Evolutionary conservation across 2,888 invertebrate species (phyloP).

Genomic region (Agriopis marginaria): DNA sequence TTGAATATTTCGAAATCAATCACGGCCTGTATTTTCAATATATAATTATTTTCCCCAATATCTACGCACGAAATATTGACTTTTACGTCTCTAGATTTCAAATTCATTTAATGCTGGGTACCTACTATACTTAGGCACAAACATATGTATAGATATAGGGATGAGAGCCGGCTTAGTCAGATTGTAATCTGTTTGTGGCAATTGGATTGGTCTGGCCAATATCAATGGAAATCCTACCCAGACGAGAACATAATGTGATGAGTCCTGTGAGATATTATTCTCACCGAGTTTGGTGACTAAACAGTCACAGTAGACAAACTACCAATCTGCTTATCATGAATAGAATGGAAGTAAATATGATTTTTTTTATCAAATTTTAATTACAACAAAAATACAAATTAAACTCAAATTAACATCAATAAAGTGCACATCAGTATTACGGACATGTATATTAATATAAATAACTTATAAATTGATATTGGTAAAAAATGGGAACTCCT

Average conservation of each 20-base stretch:
- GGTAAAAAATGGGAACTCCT: too few relatives aligned
- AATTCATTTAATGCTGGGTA: background rate
- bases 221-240: slow-evolving; percentile 52
- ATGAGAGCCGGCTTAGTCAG: slow-evolving; percentile 65
- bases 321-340: too few relatives aligned
- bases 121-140: too few relatives aligned
- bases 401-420: too few relatives aligned
- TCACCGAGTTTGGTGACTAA: background rate
- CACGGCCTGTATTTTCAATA: slow-evolving; percentile 6
- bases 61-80: background rate
- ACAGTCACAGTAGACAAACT: background rate
- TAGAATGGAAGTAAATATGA: too few relatives aligned
- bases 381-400: too few relatives aligned
- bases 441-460: too few relatives aligned
- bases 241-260: slow-evolving; percentile 12
- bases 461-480: too few relatives aligned
- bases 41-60: slow-evolving; percentile 1
- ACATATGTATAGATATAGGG: background rate
- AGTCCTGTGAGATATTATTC: background rate
- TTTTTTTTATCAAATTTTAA: too few relatives aligned
- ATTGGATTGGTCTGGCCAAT: slow-evolving; percentile 77
- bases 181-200: slow-evolving; percentile 77
- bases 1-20: slow-evolving; percentile 25
- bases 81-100: background rate
- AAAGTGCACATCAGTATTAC: too few relatives aligned